Percentiles rank a stretch among this genome's conserved stretches.
phyloP scores from a whole-genome alignment of 2,797 vertebrate genomes.

The Coreius guichenoti region DNA sequence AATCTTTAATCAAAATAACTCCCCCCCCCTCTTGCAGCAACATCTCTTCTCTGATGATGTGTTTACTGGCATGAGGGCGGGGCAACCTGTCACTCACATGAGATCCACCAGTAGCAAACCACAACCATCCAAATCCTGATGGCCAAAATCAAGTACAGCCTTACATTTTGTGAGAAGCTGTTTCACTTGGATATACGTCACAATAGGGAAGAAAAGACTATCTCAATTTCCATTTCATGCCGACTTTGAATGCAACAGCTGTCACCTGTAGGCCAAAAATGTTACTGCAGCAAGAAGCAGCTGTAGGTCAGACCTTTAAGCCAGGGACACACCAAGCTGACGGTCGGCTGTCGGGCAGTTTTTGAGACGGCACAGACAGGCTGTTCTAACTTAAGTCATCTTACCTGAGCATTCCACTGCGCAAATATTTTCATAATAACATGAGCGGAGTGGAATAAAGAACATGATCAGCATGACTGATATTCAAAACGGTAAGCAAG shows the following conservation, averaged over 20 bases:
- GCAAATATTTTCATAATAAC: too few species aligned
- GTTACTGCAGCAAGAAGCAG: not conserved
- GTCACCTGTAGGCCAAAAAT: not conserved
- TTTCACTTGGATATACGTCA: not conserved
- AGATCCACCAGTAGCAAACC: not conserved
- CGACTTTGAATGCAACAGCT: not conserved
- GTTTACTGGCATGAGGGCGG: too few species aligned
- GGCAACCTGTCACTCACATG: too few species aligned
- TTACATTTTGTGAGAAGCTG: not conserved
- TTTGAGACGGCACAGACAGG: too few species aligned
- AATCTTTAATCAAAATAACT: not conserved
- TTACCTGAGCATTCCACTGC: too few species aligned
- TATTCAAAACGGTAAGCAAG: too few species aligned
- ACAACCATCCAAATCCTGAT: not conserved
- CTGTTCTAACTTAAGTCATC: too few species aligned
- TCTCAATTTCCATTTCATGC: not conserved
- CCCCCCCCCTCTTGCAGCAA: not conserved
- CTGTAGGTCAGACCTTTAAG: conserved; percentile 65
- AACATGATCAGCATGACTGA: too few species aligned
- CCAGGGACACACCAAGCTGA: too few species aligned
- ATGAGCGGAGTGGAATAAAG: too few species aligned
- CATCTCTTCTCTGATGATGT: not conserved
- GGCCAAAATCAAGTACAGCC: not conserved
- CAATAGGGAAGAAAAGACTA: not conserved
- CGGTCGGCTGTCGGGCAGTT: too few species aligned